phyloP scores from a whole-genome alignment of 2,888 invertebrate species.

The Lepidochrysops patricia region DNA sequence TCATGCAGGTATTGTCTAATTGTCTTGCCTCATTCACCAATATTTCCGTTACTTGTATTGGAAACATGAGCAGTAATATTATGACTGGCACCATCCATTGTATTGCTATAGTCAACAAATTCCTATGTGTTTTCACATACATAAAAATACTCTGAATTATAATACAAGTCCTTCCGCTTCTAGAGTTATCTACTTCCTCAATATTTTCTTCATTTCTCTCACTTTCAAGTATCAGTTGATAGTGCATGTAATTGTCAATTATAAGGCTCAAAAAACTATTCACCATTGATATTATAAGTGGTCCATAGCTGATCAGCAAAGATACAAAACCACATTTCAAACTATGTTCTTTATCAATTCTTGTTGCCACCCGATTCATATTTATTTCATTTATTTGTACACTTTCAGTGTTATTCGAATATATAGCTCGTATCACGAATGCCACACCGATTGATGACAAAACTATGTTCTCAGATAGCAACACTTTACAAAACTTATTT shows the following conservation, averaged over 20 bases:
- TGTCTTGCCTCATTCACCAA: constrained; percentile 34
- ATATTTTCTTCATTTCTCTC: constrained; percentile 42
- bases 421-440: constrained; percentile 43
- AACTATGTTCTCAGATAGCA: constrained; percentile 59
- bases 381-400: constrained; percentile 37
- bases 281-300: constrained; percentile 51
- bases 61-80: constrained; percentile 51
- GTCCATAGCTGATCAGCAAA: constrained; percentile 52
- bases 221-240: constrained; percentile 42
- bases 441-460: constrained; percentile 54
- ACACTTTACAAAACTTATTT: constrained; percentile 38
- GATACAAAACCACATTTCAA: constrained; percentile 41
- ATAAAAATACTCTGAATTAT: constrained; percentile 24
- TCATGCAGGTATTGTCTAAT: constrained; percentile 42
- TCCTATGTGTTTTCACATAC: constrained; percentile 47
- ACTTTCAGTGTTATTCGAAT: constrained; percentile 38
- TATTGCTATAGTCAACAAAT: constrained; percentile 40
- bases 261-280: constrained; percentile 59
- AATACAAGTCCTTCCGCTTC: constrained; percentile 22
- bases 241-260: constrained; percentile 63
- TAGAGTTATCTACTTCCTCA: constrained; percentile 33
- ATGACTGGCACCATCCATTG: constrained; percentile 59
- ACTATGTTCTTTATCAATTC: constrained; percentile 24
- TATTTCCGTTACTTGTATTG: constrained; percentile 45
- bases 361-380: constrained; percentile 31